A percentile compares a stretch with the other conserved stretches of the same genome.
Evolutionary conservation across 2,797 vertebrate genomes (phyloP).

Genomic region (Podargus strigoides): DNA sequence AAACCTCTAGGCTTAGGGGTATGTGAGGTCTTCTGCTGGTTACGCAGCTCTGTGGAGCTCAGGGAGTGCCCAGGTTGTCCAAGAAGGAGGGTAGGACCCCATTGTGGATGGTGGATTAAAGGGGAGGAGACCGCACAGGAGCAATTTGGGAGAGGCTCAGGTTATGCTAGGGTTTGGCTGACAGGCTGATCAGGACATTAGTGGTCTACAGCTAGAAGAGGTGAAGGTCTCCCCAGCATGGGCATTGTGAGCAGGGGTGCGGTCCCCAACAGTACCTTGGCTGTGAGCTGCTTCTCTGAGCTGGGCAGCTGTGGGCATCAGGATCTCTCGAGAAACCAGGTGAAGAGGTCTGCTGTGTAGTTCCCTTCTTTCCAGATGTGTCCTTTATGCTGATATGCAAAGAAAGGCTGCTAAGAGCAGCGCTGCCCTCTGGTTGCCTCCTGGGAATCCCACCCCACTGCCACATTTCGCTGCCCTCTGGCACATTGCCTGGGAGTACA

Average conservation of each 20-base stretch:
- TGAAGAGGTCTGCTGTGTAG: neutral
- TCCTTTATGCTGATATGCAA: neutral
- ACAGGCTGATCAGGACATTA: neutral
- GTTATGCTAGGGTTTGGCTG: neutral
- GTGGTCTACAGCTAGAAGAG: neutral
- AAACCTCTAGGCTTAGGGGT: neutral
- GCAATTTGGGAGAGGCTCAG: neutral
- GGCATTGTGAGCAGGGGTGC: rapidly evolving
- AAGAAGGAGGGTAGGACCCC: neutral
- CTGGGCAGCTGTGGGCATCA: neutral
- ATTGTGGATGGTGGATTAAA: neutral
- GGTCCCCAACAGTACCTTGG: rapidly evolving
- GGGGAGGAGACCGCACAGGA: neutral
- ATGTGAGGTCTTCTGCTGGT: neutral
- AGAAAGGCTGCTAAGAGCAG: neutral
- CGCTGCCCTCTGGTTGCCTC: neutral
- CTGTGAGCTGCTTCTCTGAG: neutral
- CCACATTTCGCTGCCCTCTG: neutral
- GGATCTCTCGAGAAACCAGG: neutral
- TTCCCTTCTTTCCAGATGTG: neutral
- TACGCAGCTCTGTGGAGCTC: neutral
- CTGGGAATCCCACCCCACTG: neutral
- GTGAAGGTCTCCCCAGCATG: neutral
- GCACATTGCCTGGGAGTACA: neutral
- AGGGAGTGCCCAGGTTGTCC: neutral